phyloP scores from a whole-genome alignment of 1,140 invertebrate species.

The Leucophenga varia region DNA sequence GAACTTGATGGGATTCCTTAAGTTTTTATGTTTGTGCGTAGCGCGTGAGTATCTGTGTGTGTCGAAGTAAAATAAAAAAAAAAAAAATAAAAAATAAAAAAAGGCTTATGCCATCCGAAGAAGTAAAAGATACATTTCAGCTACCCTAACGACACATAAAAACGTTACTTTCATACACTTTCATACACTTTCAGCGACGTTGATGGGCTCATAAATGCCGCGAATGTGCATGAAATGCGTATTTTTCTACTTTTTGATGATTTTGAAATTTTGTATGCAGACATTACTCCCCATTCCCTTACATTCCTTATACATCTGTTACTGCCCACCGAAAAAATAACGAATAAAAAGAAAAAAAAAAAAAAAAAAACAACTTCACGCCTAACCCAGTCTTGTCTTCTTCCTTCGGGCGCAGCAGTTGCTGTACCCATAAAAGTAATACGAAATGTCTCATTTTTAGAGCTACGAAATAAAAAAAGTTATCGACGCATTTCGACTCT shows the following conservation, averaged over 20 bases:
- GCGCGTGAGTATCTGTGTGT: no score
- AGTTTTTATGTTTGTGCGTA: no score
- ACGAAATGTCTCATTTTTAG: conserved; percentile 53
- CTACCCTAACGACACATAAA: no score
- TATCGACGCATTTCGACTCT: no score
- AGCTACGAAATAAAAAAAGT: conserved; percentile 22
- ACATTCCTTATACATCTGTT: no score
- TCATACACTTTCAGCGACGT: conserved; percentile 50
- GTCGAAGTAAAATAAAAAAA: no score
- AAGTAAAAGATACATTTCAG: conserved; percentile 43
- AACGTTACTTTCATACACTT: conserved; percentile 50
- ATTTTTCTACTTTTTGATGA: conserved; percentile 52
- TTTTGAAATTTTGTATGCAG: conserved; percentile 33
- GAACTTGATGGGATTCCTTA: conserved; percentile 5
- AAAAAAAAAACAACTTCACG: no score
- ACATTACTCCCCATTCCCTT: no score
- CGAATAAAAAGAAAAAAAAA: no score
- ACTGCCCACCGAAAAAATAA: no score
- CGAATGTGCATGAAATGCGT: conserved; percentile 54
- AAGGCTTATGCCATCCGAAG: conserved; percentile 14
- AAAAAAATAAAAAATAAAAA: no score
- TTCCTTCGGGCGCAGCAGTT: conserved; percentile 33
- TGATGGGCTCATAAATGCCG: conserved; percentile 55
- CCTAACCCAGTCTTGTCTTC: no score
- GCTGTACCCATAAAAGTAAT: conserved; percentile 49